Evolutionary conservation across 2,888 invertebrate species (phyloP).

Genomic region (Oithona nana): DNA sequence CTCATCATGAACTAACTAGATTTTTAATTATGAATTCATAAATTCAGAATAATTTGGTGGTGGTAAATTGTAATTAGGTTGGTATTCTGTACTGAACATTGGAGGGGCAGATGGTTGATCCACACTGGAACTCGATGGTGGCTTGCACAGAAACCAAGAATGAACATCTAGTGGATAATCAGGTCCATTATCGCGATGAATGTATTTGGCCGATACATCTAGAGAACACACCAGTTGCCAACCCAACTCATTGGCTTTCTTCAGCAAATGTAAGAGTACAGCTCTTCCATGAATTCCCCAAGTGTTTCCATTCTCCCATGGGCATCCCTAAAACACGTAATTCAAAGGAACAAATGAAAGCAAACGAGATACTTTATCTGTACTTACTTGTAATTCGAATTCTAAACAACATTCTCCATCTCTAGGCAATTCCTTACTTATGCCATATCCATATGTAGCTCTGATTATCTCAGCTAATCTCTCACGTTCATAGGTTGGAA

Average conservation of each 20-base stretch:
- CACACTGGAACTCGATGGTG: no score
- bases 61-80: no score
- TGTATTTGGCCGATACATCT: background rate
- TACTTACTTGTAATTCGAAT: background rate
- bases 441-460: background rate
- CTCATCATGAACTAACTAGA: no score
- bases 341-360: no score
- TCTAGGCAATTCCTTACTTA: background rate
- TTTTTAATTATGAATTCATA: no score
- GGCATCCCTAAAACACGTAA: background rate
- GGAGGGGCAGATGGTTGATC: no score
- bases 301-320: background rate
- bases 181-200: background rate
- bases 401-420: background rate
- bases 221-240: background rate
- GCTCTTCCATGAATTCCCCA: background rate
- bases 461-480: background rate
- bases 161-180: background rate
- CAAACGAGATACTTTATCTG: no score
- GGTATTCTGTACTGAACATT: no score
- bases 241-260: background rate
- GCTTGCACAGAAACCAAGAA: background rate
- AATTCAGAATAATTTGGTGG: no score
- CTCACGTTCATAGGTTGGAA: background rate
- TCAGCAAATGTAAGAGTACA: background rate